Evolutionary conservation across 1,140 invertebrate species (phyloP), one percentile per base, ranked within the genome.

Genomic region (Hyles vespertilio): DNA sequence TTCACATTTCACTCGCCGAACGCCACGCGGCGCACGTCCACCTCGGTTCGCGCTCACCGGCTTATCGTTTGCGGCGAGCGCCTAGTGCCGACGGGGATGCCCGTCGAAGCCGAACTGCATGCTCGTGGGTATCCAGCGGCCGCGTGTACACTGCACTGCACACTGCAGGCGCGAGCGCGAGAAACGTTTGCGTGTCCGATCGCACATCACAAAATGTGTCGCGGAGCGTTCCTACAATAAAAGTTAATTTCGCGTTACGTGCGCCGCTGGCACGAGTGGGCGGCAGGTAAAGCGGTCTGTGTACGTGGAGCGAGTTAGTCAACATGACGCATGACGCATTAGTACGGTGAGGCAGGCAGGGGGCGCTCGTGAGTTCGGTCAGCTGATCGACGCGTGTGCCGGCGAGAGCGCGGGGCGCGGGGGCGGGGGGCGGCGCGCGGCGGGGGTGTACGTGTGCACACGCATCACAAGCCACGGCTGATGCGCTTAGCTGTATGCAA

Each of bases 381-480:
- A 87, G 84, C 84, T 87, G 84, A 87, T 84, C 77, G 74, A 52
- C 59, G 70, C 75, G 78, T 72, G 79, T 64, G 65, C 43, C 47
- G 63, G 47, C 49, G 52, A 58, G 46, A 45, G 61, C 51, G 48
- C 53, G 33, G 51, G 60, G 48, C 47, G 60, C 46, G 58, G 32
- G 52, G 50, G 46, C 58, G 46, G 56, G 52, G 54, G 55, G 63
- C 61, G 53, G 56, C 12, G 53, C 45, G 58, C 58, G 63, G 54
- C 47, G 11, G 53, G 34, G 56, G 62, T 53, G 65, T 57, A 69
- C 57, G 56, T 76, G 77, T 72, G 82, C 79, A 84, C 76, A 76
- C 79, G 84, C 84, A 85, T 67, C 74, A 68, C 68, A 52, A 58
- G 65, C 36, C 65, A 68, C 65, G 62, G 57, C 57, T 56, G 56